These are phyloP conservation scores for Rhinatrema bivittatum DNA, from an alignment of 2,797 vertebrate species.

Conservation along the genomic window DNA sequence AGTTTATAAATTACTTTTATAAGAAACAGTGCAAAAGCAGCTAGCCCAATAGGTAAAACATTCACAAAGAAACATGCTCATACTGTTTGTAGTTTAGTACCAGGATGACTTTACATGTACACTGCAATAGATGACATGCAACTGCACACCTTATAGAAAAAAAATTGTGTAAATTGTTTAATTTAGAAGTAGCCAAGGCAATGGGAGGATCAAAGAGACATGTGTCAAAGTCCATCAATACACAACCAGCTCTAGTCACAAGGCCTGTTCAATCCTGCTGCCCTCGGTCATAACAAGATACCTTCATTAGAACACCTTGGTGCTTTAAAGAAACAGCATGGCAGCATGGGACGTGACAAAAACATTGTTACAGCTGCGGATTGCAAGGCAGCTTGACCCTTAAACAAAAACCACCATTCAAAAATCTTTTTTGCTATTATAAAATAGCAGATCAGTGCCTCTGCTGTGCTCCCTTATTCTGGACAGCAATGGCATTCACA, in stretches of 20 bases:
- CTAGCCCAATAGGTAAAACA: conserved; percentile 25
- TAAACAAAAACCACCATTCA: conserved; percentile 15
- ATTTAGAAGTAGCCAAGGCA: too few relatives aligned
- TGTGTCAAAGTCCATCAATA: too few relatives aligned
- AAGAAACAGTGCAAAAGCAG: conserved; percentile 41
- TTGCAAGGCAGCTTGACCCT: conserved; percentile 6
- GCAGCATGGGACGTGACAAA: conserved; percentile 2
- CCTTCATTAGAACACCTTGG: too few relatives aligned
- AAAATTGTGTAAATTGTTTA: too few relatives aligned
- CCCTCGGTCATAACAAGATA: too few relatives aligned
- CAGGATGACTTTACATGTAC: conserved; percentile 16
- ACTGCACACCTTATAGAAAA: conserved; percentile 13
- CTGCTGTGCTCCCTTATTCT: too few relatives aligned
- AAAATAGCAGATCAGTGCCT: conserved; percentile 10
- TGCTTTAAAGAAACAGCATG: too few relatives aligned
- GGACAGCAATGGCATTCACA: too few relatives aligned
- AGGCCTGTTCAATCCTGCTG: too few relatives aligned
- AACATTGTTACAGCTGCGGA: conserved; percentile 13
- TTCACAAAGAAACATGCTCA: conserved; percentile 37
- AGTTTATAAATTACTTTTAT: conserved; percentile 48
- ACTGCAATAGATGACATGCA: conserved; percentile 28
- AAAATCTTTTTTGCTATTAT: conserved; percentile 18
- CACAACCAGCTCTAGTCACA: too few relatives aligned
- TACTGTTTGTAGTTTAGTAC: conserved; percentile 19
- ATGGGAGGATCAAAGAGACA: conserved; percentile 6